Evolutionary conservation across 2,888 invertebrate genomes (phyloP), one percentile per base, ranked within the genome.

Genomic region (Portevinia maculata): DNA sequence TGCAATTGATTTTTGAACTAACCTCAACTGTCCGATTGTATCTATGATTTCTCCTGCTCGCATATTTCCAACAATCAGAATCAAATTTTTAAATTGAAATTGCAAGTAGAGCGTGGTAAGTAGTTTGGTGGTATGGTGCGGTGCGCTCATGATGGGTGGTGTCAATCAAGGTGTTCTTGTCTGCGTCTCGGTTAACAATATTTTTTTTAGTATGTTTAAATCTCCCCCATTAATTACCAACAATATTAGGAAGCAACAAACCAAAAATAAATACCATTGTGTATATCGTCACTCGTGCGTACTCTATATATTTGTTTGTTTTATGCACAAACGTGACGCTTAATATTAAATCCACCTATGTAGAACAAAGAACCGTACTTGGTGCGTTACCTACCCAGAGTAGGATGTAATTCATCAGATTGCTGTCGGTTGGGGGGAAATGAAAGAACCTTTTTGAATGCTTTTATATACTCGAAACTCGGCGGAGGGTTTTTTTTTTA

Each of bases 231-330:
- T 70, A 19, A 21, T 13, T 34, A n/a, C n/a, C 13, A 13, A 34
- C 32, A 21, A 53, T 11, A 28, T 21, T 44, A 17, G 15, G 9
- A 55, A 67, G n/a, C 21, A 69, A 71, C 13, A 24, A 55, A 73
- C 32, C n/a, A n/a, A 50, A 41, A 41, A 15, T 17, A 7, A 17
- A 59, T 52, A 30, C 55, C 24, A 39, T 50, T 67, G 44, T 78
- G 52, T 28, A 50, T 73, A 30, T 57, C 71, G 83, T 83, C 83
- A 78, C 71, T 78, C 83, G 71, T 83, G 71, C 67, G 78, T 73
- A 83, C 53, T 37, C 39, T 52, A 57, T 67, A 60, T 71, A 53
- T 78, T 73, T 44, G 39, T 50, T 21, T 48, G 50, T 19, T 41
- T 65, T 55, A 64, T 55, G 55, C 62, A 64, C 30, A 39, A 41